phyloP scores from a whole-genome alignment of 2,888 invertebrate genomes.

The Leucania comma region DNA sequence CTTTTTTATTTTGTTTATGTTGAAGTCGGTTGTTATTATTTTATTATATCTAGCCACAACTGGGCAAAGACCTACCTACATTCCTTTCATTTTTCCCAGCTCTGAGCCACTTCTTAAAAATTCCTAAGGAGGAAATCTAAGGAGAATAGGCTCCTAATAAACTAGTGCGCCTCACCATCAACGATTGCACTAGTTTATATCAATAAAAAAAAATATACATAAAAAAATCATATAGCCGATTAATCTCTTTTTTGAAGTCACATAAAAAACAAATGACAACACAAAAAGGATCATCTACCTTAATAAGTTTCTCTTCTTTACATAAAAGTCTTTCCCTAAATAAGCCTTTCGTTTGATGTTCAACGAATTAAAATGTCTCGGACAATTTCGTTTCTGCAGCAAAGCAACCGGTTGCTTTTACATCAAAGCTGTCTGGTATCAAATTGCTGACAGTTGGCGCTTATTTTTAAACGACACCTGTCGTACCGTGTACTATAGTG shows the following conservation, averaged over 20 bases:
- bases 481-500: slow-evolving; percentile 7
- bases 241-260: neutral
- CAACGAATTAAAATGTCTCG: slow-evolving; percentile 49
- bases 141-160: too few species aligned
- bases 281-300: slow-evolving; percentile 13
- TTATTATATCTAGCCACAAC: too few species aligned
- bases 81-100: too few species aligned
- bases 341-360: slow-evolving; percentile 39
- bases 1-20: too few species aligned
- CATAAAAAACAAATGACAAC: neutral
- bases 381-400: slow-evolving; percentile 33
- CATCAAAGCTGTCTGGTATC: slow-evolving; percentile 62
- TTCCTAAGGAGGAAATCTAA: too few species aligned
- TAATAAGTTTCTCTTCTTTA: slow-evolving; percentile 4
- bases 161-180: too few species aligned
- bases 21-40: too few species aligned
- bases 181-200: too few species aligned
- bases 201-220: too few species aligned
- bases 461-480: slow-evolving; percentile 66
- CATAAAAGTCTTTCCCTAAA: slow-evolving; percentile 24
- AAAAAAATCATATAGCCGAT: too few species aligned
- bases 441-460: slow-evolving; percentile 62
- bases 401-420: slow-evolving; percentile 47
- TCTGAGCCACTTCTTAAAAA: too few species aligned
- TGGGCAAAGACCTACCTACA: too few species aligned